Evolutionary conservation across 2,113 vertebrate species (phyloP), one percentile per base, ranked within the genome.

Genomic region (Orientallactaga bullata): DNA sequence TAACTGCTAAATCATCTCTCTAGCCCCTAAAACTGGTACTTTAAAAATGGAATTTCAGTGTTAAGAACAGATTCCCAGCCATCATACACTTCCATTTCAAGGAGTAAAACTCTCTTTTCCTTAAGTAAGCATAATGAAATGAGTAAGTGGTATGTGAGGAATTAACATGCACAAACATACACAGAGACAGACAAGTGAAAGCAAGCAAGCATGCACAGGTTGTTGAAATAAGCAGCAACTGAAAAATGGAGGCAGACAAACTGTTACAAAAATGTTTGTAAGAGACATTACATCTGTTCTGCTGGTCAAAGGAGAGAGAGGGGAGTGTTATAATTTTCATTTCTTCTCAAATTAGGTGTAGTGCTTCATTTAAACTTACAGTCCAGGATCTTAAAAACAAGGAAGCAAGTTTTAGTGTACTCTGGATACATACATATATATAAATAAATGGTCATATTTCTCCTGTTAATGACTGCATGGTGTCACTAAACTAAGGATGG

Each of bases 91-190:
- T 98, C 88, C 94, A 81, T 97, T 97, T 96, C 95, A 96, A 96
- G 89, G 88, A 97, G 88, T 96, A 95, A 97, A 98, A 55, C 55
- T 55, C 97, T 97, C 96, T 98, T 96, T 95, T 92, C 95, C 93
- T 94, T 95, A 97, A 97, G 96, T 90, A 96, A 97, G 97, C 95
- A 97, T 94, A 97, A 97, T 96, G 97, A 97, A 97, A 98, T 63
- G 91, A 95, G 95, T 86, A 95, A 97, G 95, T 92, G 96, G 90
- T 94, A 93, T 95, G 69, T 80, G 92, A 47, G 79, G 35, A 7
- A 73, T 23, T 63, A 20, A 63, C 8, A 3, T 24, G 23, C 23
- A 23, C 61, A 63, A 1, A 23, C 61, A 63, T 15, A 71, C 68
- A 55, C 2, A 55, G 55, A 18, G 58, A 91, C 73, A 93, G 92